Evolutionary conservation across 1,140 invertebrate species (phyloP).

Genomic region (Colletes gigas): DNA sequence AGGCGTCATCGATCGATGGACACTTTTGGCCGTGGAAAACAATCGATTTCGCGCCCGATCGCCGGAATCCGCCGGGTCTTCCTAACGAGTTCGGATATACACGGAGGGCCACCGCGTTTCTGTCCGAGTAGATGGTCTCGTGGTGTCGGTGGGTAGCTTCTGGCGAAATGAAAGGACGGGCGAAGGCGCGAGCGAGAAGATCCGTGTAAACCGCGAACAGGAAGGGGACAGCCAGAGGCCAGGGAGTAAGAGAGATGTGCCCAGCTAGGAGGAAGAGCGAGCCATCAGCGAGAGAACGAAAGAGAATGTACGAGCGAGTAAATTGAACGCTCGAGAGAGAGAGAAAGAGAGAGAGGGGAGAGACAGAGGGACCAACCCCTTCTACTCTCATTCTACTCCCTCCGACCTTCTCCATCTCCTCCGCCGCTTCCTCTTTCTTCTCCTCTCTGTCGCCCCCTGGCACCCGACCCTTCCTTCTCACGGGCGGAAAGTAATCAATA

Average conservation of each 20-base stretch:
- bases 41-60: conserved; percentile 33
- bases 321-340: conserved; percentile 4
- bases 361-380: conserved; percentile 21
- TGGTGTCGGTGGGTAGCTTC: conserved; percentile 34
- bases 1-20: conserved; percentile 1
- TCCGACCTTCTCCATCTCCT: conserved; percentile 51
- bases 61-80: conserved; percentile 18
- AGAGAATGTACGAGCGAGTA: background rate
- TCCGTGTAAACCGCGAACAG: background rate
- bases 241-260: background rate
- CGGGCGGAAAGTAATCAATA: conserved; percentile 78
- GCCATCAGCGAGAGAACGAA: background rate
- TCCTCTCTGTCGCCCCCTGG: conserved; percentile 59
- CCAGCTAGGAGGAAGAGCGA: conserved; percentile 2
- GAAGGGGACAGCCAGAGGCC: background rate
- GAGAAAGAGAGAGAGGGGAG: background rate
- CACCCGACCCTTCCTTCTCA: conserved; percentile 65
- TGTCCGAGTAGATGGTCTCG: conserved; percentile 24
- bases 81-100: conserved; percentile 47
- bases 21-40: background rate
- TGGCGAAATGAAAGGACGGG: conserved; percentile 48
- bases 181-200: conserved; percentile 32
- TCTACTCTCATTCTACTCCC: conserved; percentile 42
- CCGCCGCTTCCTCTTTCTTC: conserved; percentile 56
- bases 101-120: conserved; percentile 43